Conservation (phyloP, 2,888 invertebrate species). For the Diaphora mendica region DNA sequence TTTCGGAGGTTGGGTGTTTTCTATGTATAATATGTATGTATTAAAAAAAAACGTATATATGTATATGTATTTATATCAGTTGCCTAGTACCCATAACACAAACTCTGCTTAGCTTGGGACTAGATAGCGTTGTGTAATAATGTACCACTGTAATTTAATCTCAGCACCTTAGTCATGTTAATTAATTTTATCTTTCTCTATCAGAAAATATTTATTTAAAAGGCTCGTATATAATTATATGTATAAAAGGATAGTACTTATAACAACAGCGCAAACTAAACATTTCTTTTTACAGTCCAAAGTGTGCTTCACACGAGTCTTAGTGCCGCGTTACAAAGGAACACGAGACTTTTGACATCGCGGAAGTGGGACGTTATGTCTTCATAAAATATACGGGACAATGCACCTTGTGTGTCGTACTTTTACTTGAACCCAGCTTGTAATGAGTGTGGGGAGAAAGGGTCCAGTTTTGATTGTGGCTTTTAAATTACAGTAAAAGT, state of each 20-base stretch:
- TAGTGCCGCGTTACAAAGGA: constrained; percentile 20
- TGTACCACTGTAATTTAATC: not conserved
- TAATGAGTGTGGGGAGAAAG: constrained; percentile 10
- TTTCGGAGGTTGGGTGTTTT: too few relatives aligned
- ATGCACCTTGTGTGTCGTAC: constrained; percentile 36
- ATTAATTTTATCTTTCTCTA: not conserved
- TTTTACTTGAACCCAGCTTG: constrained; percentile 12
- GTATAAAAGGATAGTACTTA: not conserved
- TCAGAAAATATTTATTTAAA: not conserved
- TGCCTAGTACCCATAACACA: too few relatives aligned
- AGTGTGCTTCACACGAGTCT: constrained; percentile 41
- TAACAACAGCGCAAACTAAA: constrained; percentile 29
- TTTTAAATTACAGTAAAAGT: not conserved
- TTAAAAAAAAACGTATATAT: too few relatives aligned
- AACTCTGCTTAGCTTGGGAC: too few relatives aligned
- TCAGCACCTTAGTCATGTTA: not conserved
- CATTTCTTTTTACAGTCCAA: constrained; percentile 49
- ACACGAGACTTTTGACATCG: constrained; percentile 50
- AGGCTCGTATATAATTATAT: not conserved
- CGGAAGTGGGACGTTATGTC: constrained; percentile 47
- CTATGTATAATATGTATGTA: too few relatives aligned
- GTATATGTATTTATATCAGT: too few relatives aligned
- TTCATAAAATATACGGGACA: constrained; percentile 45
- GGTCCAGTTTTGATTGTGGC: not conserved
- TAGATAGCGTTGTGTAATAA: too few relatives aligned